A percentile compares a stretch with the other conserved stretches of the same genome.
Evolutionary conservation across 2,797 vertebrate species (phyloP).

Genomic region (Sternotherus odoratus): DNA sequence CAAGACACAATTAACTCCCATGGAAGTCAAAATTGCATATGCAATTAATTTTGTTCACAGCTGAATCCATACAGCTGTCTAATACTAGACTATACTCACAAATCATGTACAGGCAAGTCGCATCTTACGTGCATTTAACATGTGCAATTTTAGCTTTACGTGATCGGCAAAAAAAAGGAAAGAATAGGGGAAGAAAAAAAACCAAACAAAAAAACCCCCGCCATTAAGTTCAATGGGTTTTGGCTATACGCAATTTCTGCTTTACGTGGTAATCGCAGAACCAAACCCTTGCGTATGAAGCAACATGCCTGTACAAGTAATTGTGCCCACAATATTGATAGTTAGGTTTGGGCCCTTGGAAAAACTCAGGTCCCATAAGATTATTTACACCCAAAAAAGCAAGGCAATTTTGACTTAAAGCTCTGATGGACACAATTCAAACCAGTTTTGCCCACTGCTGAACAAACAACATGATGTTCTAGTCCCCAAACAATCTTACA

Average conservation of each 20-base stretch:
- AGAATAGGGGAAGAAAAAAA: no score
- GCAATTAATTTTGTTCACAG: not conserved
- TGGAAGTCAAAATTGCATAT: slow-evolving; percentile 40
- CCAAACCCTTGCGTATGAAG: no score
- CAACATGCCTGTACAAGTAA: no score
- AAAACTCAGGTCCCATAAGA: not conserved
- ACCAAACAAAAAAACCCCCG: no score
- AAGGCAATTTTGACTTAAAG: not conserved
- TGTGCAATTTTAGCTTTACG: no score
- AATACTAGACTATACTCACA: not conserved
- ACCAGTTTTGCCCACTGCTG: not conserved
- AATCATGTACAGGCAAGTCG: no score
- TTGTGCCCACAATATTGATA: not conserved
- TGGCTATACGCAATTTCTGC: no score
- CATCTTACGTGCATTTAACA: no score
- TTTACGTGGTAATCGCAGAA: no score
- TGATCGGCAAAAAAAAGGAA: no score
- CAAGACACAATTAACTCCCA: not conserved
- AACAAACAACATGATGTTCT: not conserved
- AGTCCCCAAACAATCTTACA: not conserved
- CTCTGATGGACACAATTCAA: not conserved
- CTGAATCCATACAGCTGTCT: not conserved
- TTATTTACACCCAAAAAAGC: not conserved
- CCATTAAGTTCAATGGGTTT: no score
- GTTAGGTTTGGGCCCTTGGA: not conserved